phyloP scores from a whole-genome alignment of 1,140 invertebrate species.

The Anoplolepis gracilipes region DNA sequence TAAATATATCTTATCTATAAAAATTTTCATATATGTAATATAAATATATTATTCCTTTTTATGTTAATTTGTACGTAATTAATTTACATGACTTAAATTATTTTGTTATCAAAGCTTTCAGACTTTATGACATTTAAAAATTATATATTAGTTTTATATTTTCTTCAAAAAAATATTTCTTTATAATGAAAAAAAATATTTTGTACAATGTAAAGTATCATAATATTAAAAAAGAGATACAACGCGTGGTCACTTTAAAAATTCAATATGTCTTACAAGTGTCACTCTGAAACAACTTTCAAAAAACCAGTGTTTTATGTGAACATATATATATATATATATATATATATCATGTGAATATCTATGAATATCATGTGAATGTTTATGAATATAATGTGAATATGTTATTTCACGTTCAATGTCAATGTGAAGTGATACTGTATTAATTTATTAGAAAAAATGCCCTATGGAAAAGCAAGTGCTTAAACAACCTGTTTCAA shows the following conservation, averaged over 20 bases:
- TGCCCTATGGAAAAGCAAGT: background rate
- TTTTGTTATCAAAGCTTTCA: background rate
- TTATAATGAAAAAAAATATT: background rate
- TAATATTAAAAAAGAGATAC: no score
- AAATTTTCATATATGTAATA: background rate
- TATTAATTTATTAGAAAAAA: slow-evolving; percentile 31
- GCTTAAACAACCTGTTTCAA: background rate
- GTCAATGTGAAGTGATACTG: slow-evolving; percentile 26
- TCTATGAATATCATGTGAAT: no score
- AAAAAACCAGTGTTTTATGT: background rate
- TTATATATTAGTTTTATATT: background rate
- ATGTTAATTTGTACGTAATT: background rate
- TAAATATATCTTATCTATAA: background rate
- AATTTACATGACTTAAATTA: background rate
- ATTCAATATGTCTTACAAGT: background rate
- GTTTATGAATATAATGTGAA: no score
- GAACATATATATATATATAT: no score
- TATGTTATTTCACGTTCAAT: slow-evolving; percentile 8
- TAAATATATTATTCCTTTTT: background rate
- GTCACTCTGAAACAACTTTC: background rate
- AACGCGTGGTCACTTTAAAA: background rate
- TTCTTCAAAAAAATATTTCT: background rate
- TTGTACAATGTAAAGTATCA: background rate
- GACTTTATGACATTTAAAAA: background rate
- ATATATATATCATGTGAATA: no score